phyloP scores from a whole-genome alignment of 2,113 vertebrate species.

The Apaloderma vittatum region DNA sequence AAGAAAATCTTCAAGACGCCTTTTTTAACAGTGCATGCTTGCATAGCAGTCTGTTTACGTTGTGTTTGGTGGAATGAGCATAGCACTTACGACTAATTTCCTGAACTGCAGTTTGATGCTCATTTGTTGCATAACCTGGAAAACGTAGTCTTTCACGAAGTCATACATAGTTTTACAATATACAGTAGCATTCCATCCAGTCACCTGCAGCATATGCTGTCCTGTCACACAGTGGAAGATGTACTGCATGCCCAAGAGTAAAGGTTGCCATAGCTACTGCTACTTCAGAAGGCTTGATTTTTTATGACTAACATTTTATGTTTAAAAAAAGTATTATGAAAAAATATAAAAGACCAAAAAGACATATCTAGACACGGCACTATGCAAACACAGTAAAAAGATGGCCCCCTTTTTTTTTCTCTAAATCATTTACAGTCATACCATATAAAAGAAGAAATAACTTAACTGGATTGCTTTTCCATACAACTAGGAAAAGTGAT shows the following conservation, averaged over 20 bases:
- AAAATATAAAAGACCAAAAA: background rate
- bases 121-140: background rate
- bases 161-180: background rate
- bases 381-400: background rate
- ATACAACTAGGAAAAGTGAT: background rate
- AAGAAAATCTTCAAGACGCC: background rate
- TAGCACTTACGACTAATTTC: background rate
- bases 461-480: background rate
- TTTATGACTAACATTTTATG: background rate
- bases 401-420: too few relatives aligned
- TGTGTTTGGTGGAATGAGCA: background rate
- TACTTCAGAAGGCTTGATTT: slow-evolving; percentile 2
- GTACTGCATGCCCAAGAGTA: background rate
- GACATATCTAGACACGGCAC: background rate
- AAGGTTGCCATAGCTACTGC: slow-evolving; percentile 22
- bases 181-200: background rate
- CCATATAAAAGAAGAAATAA: background rate
- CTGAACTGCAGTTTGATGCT: background rate
- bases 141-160: background rate
- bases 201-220: background rate
- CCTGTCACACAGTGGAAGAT: background rate
- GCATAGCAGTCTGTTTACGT: background rate
- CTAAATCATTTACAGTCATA: background rate
- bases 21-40: background rate
- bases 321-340: slow-evolving; percentile 34